phyloP scores from a whole-genome alignment of 2,797 vertebrate species.

The Sylvia borin region DNA sequence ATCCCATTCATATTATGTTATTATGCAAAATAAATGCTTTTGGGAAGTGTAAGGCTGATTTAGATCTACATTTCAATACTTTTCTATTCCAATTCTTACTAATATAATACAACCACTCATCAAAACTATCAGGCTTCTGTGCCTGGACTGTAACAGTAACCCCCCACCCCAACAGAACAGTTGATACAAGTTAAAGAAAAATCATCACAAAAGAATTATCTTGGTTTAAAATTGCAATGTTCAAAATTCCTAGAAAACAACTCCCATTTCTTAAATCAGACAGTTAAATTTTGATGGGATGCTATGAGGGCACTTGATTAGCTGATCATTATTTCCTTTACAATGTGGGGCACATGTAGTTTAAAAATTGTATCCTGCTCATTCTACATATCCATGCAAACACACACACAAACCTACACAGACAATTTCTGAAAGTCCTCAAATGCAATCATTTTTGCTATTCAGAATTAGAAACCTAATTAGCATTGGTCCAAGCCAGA shows the following conservation, averaged over 20 bases:
- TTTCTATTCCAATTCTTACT: neutral
- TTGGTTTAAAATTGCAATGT: neutral
- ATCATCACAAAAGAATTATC: neutral
- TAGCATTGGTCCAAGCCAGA: neutral
- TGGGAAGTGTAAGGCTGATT: neutral
- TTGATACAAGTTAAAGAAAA: neutral
- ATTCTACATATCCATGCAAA: neutral
- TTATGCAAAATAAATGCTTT: neutral
- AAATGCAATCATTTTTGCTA: neutral
- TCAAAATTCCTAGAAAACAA: neutral
- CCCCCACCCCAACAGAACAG: neutral
- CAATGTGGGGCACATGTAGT: neutral
- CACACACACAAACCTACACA: neutral
- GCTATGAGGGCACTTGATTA: neutral
- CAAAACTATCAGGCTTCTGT: neutral
- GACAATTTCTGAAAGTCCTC: neutral
- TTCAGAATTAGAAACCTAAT: neutral
- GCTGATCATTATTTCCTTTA: neutral
- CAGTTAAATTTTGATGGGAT: neutral
- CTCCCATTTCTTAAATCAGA: neutral
- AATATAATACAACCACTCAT: neutral
- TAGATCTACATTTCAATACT: neutral
- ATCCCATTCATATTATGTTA: neutral
- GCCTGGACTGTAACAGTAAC: neutral
- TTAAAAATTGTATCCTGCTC: neutral